Evolutionary conservation across 2,888 invertebrate genomes (phyloP), one percentile per base, ranked within the genome.

Genomic region (Phorcus lineatus): DNA sequence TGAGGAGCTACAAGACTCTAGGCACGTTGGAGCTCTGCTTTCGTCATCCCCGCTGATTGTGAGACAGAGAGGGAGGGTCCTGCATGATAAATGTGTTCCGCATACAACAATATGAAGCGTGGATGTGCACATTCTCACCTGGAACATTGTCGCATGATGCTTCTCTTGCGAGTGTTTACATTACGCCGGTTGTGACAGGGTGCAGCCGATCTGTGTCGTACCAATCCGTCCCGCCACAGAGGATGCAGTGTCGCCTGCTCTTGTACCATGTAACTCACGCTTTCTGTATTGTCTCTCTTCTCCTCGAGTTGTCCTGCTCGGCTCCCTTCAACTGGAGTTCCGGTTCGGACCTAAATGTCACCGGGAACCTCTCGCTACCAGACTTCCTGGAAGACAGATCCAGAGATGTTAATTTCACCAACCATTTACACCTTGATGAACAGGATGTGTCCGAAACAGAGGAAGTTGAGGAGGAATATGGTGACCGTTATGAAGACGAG

Each of bases 171-270:
- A 70, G 31, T 36, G 36, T 36, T 36, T n/a, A 31, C 36, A 70
- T 70, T 36, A 17, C 36, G 40, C 36, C 31, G 70, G 28, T 36
- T 36, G 70, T 70, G 70, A 70, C 36, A 36, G 62, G 62, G 62
- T 62, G 62, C 62, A 62, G 28, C 13, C 13, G 24, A 17, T 62
- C 62, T 28, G 24, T 28, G 16, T 62, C 22, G 28, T 28, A 28
- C 62, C 62, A 62, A 62, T 28, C 28, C 28, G 28, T 62, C 47
- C 47, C 47, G 47, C 70, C 36, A 19, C 40, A 36, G 40, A 70
- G 31, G 70, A 76, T 76, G 76, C 31, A 17, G 54, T 76, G 54
- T n/a, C 76, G 55, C 55, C 57, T 76, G 76, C 76, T 54, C 28
- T 2, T 76, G n/a, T 31, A 28, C 31, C 36, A 70, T 22, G 40